These are phyloP conservation scores for Drosophila kambysellisi DNA, from an alignment of 2,888 invertebrate species.

Conservation along the genomic window DNA sequence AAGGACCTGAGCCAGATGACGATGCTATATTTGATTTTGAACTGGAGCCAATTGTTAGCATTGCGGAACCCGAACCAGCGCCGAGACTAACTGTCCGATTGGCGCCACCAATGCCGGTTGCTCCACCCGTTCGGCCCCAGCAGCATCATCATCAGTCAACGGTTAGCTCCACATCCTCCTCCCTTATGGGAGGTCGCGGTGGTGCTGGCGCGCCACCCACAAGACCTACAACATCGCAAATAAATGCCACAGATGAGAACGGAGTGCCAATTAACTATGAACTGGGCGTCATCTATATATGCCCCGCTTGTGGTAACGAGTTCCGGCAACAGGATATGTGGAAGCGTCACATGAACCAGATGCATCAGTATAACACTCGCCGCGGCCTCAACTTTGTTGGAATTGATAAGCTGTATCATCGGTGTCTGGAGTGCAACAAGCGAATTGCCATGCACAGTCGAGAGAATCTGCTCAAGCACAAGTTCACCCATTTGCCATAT, in stretches of 20 bases:
- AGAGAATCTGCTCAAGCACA: constrained; percentile 81
- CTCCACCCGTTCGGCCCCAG: constrained; percentile 35
- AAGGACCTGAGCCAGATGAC: constrained; percentile 69
- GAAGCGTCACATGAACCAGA: constrained; percentile 80
- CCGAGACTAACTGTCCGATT: constrained; percentile 18
- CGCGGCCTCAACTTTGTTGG: constrained; percentile 80
- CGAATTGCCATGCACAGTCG: constrained; percentile 83
- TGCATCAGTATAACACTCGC: constrained; percentile 79
- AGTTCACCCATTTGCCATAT: constrained; percentile 82
- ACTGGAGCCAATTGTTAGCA: constrained; percentile 59
- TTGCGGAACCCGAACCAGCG: constrained; percentile 39
- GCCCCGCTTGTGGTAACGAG: constrained; percentile 80
- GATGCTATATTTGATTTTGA: constrained; percentile 81
- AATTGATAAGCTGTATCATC: constrained; percentile 81
- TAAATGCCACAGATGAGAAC: constrained; percentile 72
- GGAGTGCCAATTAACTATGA: constrained; percentile 77
- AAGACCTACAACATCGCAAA: constrained; percentile 68
- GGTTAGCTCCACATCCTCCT: constrained; percentile 27
- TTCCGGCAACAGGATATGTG: constrained; percentile 78
- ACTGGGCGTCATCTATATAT: constrained; percentile 80
- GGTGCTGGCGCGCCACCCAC: constrained; percentile 9
- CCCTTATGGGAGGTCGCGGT: constrained; percentile 9
- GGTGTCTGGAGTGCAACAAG: constrained; percentile 80
- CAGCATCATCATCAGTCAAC: constrained; percentile 41
- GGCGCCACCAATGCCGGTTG: constrained; percentile 42